Evolutionary conservation across 2,113 vertebrate genomes (phyloP).

Genomic region (Penelope pileata): DNA sequence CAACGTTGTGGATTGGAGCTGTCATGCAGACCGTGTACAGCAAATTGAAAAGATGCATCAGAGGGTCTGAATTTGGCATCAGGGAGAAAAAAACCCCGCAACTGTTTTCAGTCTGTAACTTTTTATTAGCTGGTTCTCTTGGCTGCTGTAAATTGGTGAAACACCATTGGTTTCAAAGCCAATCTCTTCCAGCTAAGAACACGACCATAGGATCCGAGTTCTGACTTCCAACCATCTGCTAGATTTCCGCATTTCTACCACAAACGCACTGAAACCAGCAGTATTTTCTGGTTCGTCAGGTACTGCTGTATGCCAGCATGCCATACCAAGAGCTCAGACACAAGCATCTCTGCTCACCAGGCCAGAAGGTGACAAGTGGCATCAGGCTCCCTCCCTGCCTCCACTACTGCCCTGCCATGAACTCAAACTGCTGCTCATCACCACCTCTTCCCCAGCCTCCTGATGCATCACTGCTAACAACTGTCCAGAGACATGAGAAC

Average conservation of each 20-base stretch:
- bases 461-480: fast-evolving
- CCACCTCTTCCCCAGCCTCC: background rate
- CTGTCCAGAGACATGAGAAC: background rate
- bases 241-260: background rate
- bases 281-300: background rate
- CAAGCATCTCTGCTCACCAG: background rate
- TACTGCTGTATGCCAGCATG: background rate
- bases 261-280: background rate
- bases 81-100: background rate
- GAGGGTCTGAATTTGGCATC: background rate
- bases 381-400: background rate
- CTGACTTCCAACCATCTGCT: background rate
- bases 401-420: background rate
- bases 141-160: background rate
- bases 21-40: background rate
- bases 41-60: background rate
- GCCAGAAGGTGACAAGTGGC: background rate
- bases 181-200: background rate
- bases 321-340: background rate
- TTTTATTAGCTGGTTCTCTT: background rate
- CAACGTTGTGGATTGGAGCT: background rate
- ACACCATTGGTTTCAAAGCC: background rate
- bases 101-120: background rate
- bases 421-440: fast-evolving
- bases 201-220: background rate